phyloP scores from a whole-genome alignment of 2,888 invertebrate species.

The Lobophora halterata region DNA sequence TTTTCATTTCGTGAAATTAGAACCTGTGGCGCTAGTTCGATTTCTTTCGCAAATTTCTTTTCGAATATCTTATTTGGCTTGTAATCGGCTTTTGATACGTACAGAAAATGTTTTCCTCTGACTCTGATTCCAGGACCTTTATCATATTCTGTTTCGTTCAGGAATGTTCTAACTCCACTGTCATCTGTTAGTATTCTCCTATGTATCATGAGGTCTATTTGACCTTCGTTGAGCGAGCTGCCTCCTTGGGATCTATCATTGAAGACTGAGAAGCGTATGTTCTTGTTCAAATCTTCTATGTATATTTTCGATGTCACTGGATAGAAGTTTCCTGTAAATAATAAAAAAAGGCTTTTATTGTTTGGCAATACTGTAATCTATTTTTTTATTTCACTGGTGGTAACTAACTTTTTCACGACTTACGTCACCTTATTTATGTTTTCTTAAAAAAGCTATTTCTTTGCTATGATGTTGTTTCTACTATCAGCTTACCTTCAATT shows the following conservation, averaged over 20 bases:
- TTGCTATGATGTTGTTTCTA: too few species aligned
- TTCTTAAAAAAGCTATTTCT: too few species aligned
- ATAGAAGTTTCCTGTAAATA: slow-evolving; percentile 90
- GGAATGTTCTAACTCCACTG: slow-evolving; percentile 47
- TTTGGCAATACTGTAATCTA: too few species aligned
- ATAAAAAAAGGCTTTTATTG: too few species aligned
- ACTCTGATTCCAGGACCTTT: slow-evolving; percentile 42
- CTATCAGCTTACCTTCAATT: slow-evolving; percentile 53
- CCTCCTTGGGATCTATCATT: slow-evolving; percentile 92
- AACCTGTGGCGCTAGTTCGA: slow-evolving; percentile 44
- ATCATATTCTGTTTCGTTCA: slow-evolving; percentile 48
- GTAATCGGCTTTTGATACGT: slow-evolving; percentile 48
- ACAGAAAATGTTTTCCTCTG: slow-evolving; percentile 55
- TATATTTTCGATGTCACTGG: slow-evolving; percentile 93
- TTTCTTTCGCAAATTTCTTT: slow-evolving; percentile 61
- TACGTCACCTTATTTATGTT: too few species aligned
- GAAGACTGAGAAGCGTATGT: slow-evolving; percentile 81
- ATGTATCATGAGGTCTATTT: slow-evolving; percentile 91
- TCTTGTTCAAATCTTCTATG: slow-evolving; percentile 77
- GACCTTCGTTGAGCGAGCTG: slow-evolving; percentile 85
- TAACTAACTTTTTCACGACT: too few species aligned
- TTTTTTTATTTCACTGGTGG: too few species aligned
- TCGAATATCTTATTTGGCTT: slow-evolving; percentile 55
- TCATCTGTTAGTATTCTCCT: slow-evolving; percentile 91
- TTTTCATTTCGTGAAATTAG: slow-evolving; percentile 31